Evolutionary conservation across 92 coral and sea anemone genomes (phyloP).

Genomic region (Hydrozoanthus gracilis): DNA sequence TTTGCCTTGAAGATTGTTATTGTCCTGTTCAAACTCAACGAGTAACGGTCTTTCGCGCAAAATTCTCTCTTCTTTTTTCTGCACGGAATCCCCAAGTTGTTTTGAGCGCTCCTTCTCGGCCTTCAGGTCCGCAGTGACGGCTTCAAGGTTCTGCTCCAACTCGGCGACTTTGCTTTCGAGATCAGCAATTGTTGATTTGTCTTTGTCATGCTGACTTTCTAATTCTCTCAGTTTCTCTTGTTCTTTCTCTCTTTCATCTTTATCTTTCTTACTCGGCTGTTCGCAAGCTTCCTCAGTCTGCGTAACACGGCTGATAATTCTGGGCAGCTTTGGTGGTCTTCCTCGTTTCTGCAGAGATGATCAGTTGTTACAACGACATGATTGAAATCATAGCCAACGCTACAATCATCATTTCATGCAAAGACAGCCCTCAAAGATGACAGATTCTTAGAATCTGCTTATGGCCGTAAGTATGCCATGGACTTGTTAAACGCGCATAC

Average conservation of each 20-base stretch:
- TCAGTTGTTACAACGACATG: no score
- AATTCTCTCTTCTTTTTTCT: conserved; percentile 52
- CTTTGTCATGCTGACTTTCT: conserved; percentile 44
- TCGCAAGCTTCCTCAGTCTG: conserved; percentile 12
- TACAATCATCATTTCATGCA: no score
- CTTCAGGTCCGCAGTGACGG: conserved; percentile 69
- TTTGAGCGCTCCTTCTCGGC: conserved; percentile 72
- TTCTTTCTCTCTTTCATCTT: background rate
- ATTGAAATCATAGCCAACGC: no score
- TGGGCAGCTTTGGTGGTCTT: background rate
- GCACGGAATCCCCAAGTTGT: conserved; percentile 59
- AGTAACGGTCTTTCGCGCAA: conserved; percentile 32
- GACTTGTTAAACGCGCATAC: no score
- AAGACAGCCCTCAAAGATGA: no score
- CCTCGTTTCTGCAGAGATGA: conserved; percentile 29
- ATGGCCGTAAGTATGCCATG: no score
- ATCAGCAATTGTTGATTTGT: conserved; percentile 62
- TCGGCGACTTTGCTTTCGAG: conserved; percentile 67
- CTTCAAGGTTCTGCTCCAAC: conserved; percentile 71
- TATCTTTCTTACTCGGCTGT: background rate
- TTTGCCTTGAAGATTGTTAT: conserved; percentile 45
- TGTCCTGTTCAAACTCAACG: conserved; percentile 36
- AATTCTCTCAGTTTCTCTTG: conserved; percentile 16
- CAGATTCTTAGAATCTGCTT: no score
- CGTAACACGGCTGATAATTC: conserved; percentile 11